Percentiles rank a stretch among this genome's conserved stretches.
Evolutionary conservation across 2,888 invertebrate genomes (phyloP).

Genomic region (Apoda limacodes): DNA sequence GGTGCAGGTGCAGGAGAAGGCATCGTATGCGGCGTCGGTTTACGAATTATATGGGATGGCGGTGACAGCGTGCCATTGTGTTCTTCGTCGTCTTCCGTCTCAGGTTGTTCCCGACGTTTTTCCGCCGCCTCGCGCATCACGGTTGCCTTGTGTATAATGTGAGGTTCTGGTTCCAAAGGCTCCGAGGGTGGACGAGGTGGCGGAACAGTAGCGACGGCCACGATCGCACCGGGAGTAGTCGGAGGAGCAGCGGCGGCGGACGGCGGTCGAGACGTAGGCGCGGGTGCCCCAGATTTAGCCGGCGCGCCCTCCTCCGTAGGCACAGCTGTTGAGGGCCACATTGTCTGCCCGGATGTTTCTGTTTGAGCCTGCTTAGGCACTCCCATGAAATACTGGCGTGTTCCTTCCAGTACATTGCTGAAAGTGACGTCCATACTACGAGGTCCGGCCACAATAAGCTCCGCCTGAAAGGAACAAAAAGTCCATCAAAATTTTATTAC

Average conservation of each 20-base stretch:
- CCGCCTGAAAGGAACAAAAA: no score
- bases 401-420: conserved; percentile 86
- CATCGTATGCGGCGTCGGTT: conserved; percentile 41
- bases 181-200: conserved; percentile 62
- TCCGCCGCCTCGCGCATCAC: conserved; percentile 66
- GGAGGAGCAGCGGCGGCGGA: conserved; percentile 57
- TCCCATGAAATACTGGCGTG: conserved; percentile 86
- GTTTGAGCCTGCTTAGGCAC: conserved; percentile 71
- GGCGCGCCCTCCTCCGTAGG: conserved; percentile 51
- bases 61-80: conserved; percentile 49
- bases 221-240: conserved; percentile 27
- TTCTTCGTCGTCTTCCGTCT: conserved; percentile 57
- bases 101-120: conserved; percentile 53
- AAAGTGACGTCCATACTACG: conserved; percentile 80
- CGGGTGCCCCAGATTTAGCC: conserved; percentile 52
- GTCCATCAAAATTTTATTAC: no score
- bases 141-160: conserved; percentile 65
- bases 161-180: conserved; percentile 64
- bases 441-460: conserved; percentile 33
- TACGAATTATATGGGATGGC: conserved; percentile 61
- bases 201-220: conserved; percentile 35
- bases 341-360: conserved; percentile 42
- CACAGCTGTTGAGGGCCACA: conserved; percentile 43
- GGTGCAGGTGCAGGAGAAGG: conserved; percentile 55
- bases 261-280: conserved; percentile 59